phyloP scores from a whole-genome alignment of 1,140 invertebrate species.

The Drosophila rufa region DNA sequence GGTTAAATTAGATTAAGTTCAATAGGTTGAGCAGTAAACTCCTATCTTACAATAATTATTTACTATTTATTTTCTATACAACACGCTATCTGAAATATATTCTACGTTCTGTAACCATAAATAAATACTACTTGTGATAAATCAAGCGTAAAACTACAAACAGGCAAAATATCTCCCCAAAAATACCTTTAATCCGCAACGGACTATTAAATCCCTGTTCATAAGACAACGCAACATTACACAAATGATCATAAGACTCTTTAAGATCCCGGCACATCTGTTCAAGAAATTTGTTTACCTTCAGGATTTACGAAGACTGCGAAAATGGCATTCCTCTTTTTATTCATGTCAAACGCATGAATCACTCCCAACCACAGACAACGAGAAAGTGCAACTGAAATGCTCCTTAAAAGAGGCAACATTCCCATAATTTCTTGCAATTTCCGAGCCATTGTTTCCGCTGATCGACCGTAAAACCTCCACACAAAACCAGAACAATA shows the following conservation, averaged over 20 bases:
- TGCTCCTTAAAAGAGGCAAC: slow-evolving; percentile 17
- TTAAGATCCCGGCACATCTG: slow-evolving; percentile 17
- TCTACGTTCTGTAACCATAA: too few species aligned
- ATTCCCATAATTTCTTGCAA: slow-evolving; percentile 49
- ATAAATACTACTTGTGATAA: neutral
- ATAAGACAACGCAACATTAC: neutral
- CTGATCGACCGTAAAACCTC: slow-evolving; percentile 64
- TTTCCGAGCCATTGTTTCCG: slow-evolving; percentile 55
- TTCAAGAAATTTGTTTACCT: slow-evolving; percentile 26
- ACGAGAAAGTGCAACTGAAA: slow-evolving; percentile 22
- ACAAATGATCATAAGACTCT: neutral
- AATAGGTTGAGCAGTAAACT: too few species aligned
- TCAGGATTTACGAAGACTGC: neutral
- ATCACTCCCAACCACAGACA: slow-evolving; percentile 36
- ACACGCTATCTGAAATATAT: too few species aligned
- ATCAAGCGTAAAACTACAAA: neutral
- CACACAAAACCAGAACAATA: slow-evolving; percentile 54
- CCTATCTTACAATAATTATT: too few species aligned
- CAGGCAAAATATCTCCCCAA: neutral
- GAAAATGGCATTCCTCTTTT: slow-evolving; percentile 23
- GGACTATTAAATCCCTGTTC: neutral
- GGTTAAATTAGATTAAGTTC: too few species aligned
- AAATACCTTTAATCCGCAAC: neutral
- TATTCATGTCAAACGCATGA: slow-evolving; percentile 30
- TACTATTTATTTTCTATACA: too few species aligned